Conservation (phyloP, 2,888 invertebrate species). For the Dolomedes plantarius region DNA sequence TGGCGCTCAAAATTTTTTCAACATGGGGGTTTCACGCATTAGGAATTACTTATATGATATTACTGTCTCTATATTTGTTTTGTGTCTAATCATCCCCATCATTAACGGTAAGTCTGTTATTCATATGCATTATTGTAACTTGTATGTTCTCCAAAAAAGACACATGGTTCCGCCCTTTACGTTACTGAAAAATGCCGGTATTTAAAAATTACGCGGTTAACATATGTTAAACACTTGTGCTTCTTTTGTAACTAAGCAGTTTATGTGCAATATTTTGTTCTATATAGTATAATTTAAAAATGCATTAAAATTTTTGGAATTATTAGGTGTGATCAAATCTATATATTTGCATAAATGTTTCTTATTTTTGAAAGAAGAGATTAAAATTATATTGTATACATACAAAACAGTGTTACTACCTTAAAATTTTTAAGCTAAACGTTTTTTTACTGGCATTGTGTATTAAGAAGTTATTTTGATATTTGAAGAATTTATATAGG, state of each 20-base stretch:
- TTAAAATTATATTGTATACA: too few relatives aligned
- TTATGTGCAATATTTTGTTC: too few relatives aligned
- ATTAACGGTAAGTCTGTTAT: constrained; percentile 35
- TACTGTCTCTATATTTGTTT: constrained; percentile 23
- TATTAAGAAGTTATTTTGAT: too few relatives aligned
- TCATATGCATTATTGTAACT: background rate
- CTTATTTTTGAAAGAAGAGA: too few relatives aligned
- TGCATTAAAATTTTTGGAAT: too few relatives aligned
- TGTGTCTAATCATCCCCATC: constrained; percentile 11
- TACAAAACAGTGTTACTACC: too few relatives aligned
- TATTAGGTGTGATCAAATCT: too few relatives aligned
- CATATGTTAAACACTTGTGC: background rate
- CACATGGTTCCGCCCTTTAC: constrained; percentile 60
- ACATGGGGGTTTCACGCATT: constrained; percentile 44
- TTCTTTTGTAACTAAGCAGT: background rate
- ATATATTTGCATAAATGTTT: too few relatives aligned
- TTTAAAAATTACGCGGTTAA: background rate
- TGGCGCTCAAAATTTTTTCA: background rate
- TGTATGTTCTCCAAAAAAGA: background rate
- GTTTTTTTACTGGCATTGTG: too few relatives aligned
- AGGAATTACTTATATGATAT: constrained; percentile 14
- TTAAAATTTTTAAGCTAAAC: too few relatives aligned
- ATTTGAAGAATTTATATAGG: too few relatives aligned
- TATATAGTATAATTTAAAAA: too few relatives aligned
- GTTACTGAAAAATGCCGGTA: constrained; percentile 37